Conservation (phyloP, 2,888 invertebrate species). For the Eretmocerus hayati region DNA sequence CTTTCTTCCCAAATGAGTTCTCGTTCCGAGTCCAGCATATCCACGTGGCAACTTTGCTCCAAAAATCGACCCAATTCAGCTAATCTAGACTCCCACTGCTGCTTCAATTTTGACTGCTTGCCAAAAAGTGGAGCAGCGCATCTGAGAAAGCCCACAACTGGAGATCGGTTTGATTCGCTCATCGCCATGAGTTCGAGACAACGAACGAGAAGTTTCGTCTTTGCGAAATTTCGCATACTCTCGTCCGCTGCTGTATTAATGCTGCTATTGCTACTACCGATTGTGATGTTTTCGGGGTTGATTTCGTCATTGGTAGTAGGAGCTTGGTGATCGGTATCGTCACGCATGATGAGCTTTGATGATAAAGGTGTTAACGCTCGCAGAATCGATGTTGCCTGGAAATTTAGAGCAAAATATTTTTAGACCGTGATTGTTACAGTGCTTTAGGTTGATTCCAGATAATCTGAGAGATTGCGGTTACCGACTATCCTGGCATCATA, state of each 20-base stretch:
- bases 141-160: slow-evolving; percentile 32
- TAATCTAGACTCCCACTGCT: slow-evolving; percentile 35
- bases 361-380: slow-evolving; percentile 35
- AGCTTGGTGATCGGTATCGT: slow-evolving; percentile 25
- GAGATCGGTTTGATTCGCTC: slow-evolving; percentile 28
- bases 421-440: background rate
- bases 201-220: slow-evolving; percentile 34
- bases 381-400: slow-evolving; percentile 32
- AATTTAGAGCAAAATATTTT: slow-evolving; percentile 1
- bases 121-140: slow-evolving; percentile 36
- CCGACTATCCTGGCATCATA: no score
- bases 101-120: slow-evolving; percentile 29
- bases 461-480: no score
- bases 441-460: no score
- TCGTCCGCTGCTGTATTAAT: no score
- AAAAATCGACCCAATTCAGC: slow-evolving; percentile 28
- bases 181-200: slow-evolving; percentile 36
- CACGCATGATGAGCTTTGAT: slow-evolving; percentile 32
- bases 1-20: slow-evolving; percentile 35
- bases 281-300: no score
- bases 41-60: slow-evolving; percentile 1
- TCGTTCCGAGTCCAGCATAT: slow-evolving; percentile 17
- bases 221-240: slow-evolving; percentile 36
- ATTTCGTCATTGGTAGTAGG: no score
- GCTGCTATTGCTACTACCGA: background rate